Evolutionary conservation across 2,797 vertebrate genomes (phyloP).

Genomic region (Champsocephalus gunnari): DNA sequence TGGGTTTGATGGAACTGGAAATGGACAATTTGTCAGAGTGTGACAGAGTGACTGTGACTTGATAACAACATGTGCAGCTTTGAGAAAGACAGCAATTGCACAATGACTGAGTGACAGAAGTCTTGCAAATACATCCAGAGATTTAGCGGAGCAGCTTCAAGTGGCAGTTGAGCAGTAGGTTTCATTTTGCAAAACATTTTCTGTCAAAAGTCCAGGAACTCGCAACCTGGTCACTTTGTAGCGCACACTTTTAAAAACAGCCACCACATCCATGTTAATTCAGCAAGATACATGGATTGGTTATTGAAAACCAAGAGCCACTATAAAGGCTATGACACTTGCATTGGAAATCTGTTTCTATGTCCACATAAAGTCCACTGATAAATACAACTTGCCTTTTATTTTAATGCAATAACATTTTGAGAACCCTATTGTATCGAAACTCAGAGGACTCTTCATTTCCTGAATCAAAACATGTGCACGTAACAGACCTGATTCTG

Average conservation of each 20-base stretch:
- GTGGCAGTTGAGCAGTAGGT: too few species aligned
- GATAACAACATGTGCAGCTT: not conserved
- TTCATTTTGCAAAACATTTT: too few species aligned
- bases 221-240: too few species aligned
- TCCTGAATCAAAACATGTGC: slow-evolving; percentile 1
- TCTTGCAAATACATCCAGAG: not conserved
- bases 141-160: too few species aligned
- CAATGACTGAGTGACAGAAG: not conserved
- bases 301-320: too few species aligned
- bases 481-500: slow-evolving; percentile 19
- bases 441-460: not conserved
- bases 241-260: too few species aligned
- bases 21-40: slow-evolving; percentile 2
- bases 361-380: not conserved
- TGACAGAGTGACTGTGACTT: not conserved
- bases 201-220: too few species aligned
- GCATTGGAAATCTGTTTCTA: too few species aligned
- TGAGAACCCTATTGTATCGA: not conserved
- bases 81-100: not conserved
- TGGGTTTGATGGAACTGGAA: slow-evolving; percentile 12
- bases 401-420: not conserved
- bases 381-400: not conserved
- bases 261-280: too few species aligned
- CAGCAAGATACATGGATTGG: too few species aligned
- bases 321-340: too few species aligned